Evolutionary conservation across 2,797 vertebrate genomes (phyloP).

Genomic region (Oryzias sinensis): DNA sequence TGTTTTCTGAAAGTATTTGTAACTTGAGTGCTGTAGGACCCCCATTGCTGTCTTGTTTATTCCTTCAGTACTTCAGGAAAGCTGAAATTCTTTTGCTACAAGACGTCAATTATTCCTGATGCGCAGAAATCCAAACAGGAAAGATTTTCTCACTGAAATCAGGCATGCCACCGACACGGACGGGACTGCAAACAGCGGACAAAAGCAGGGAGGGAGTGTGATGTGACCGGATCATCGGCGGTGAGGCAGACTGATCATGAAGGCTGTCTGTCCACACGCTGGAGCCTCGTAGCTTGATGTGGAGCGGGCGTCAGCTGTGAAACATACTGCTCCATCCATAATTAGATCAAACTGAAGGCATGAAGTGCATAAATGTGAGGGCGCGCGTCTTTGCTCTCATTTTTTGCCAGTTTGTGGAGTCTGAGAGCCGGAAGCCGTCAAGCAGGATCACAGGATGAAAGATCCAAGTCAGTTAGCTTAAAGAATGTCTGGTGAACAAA

Average conservation of each 20-base stretch:
- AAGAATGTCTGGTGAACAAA: too few relatives aligned
- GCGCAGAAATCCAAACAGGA: constrained; percentile 1
- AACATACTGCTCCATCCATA: constrained; percentile 41
- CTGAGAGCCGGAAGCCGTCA: background rate
- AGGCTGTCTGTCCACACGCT: constrained; percentile 12
- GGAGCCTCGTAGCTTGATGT: constrained; percentile 14
- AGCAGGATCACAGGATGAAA: too few relatives aligned
- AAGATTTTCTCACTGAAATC: constrained; percentile 21
- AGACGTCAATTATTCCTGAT: background rate
- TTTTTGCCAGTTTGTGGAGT: background rate
- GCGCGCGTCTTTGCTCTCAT: constrained; percentile 1
- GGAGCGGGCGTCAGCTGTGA: constrained; percentile 46
- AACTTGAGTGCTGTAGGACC: too few relatives aligned
- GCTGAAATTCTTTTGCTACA: too few relatives aligned
- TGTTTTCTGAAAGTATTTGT: too few relatives aligned
- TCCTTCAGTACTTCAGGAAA: too few relatives aligned
- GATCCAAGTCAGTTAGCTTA: too few relatives aligned
- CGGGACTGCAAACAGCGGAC: constrained; percentile 6
- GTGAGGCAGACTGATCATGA: constrained; percentile 26
- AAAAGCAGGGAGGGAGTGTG: constrained; percentile 16
- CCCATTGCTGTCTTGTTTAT: too few relatives aligned
- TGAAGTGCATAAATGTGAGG: constrained; percentile 15
- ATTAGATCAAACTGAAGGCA: constrained; percentile 50
- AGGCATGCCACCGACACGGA: constrained; percentile 8
- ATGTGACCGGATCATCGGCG: constrained; percentile 28